phyloP scores from a whole-genome alignment of 2,113 vertebrate species.

The Dryoscopus gambensis region DNA sequence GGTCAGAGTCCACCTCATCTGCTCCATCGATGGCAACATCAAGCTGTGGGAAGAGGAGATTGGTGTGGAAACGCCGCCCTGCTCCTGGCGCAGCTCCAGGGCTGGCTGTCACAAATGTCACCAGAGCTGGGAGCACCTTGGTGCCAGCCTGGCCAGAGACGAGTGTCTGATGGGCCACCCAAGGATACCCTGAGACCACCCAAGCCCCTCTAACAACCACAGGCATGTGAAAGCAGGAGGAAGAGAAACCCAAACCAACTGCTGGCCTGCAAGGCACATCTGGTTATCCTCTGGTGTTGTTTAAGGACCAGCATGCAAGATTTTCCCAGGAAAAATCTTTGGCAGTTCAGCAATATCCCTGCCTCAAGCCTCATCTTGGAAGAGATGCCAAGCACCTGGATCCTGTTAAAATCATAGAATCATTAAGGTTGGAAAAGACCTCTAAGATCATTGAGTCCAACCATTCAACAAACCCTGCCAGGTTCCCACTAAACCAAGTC shows the following conservation, averaged over 20 bases:
- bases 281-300: neutral
- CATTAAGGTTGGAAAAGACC: neutral
- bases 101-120: neutral
- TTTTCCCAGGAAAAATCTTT: neutral
- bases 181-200: neutral
- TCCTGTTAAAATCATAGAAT: neutral
- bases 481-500: neutral
- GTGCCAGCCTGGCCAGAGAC: neutral
- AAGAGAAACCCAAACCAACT: neutral
- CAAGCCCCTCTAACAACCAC: neutral
- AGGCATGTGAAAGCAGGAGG: neutral
- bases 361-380: neutral
- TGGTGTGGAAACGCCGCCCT: neutral
- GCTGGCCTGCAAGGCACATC: neutral
- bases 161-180: neutral
- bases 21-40: slow-evolving; percentile 97
- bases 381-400: neutral
- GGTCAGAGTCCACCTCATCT: slow-evolving; percentile 90
- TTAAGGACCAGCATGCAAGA: neutral
- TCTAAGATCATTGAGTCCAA: neutral
- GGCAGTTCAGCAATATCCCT: neutral
- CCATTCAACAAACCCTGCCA: neutral
- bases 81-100: neutral
- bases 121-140: neutral
- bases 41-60: slow-evolving; percentile 73